Evolutionary conservation across 1,140 invertebrate species (phyloP).

Genomic region (Dufourea novaeangliae): DNA sequence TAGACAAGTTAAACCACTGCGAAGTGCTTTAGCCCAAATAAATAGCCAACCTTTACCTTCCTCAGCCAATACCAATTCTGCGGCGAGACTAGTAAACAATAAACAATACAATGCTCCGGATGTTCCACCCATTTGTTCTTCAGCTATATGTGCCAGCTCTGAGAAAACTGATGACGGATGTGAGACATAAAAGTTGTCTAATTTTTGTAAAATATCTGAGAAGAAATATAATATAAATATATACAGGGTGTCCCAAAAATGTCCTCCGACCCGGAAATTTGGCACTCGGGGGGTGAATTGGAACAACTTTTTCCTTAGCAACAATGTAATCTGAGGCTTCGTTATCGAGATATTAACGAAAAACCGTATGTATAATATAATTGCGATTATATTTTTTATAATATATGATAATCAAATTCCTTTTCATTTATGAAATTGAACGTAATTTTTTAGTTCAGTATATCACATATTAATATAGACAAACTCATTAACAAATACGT

Average conservation of each 20-base stretch:
- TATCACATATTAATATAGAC: neutral
- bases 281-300: no score
- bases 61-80: constrained; percentile 70
- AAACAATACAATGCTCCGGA: constrained; percentile 88
- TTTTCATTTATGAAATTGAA: no score
- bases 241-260: no score
- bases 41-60: constrained; percentile 46
- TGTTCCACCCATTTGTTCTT: constrained; percentile 87
- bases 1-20: constrained; percentile 83
- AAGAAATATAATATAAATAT: constrained; percentile 28
- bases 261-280: no score
- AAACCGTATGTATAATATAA: no score
- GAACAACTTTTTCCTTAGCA: no score
- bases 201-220: constrained; percentile 76
- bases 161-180: constrained; percentile 81
- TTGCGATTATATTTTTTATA: no score
- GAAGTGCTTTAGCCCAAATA: constrained; percentile 81
- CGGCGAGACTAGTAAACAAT: constrained; percentile 85
- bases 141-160: constrained; percentile 83
- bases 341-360: no score
- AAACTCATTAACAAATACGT: constrained; percentile 27
- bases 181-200: constrained; percentile 71
- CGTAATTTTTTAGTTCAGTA: no score
- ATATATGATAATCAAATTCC: no score
- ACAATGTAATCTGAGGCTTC: no score